Evolutionary conservation across 2,888 invertebrate species (phyloP).

Genomic region (Sepioteuthis lessoniana): DNA sequence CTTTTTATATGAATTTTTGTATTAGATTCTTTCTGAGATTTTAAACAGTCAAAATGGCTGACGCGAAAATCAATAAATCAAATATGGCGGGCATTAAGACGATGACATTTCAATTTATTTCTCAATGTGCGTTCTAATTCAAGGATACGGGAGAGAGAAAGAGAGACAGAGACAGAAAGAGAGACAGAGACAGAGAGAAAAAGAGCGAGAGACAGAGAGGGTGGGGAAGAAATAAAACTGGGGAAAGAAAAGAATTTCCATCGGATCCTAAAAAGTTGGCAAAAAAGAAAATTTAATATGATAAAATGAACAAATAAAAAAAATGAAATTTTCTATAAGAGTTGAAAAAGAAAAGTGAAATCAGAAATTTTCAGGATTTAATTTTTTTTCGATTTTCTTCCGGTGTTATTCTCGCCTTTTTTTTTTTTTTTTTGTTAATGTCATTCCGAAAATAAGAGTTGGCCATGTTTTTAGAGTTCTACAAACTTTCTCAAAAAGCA

Average conservation of each 20-base stretch:
- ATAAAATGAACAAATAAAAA: not conserved
- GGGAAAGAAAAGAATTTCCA: not conserved
- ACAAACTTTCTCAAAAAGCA: too few relatives aligned
- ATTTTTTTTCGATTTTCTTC: not conserved
- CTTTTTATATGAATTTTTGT: not conserved
- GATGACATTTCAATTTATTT: constrained; percentile 33
- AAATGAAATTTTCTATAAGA: not conserved
- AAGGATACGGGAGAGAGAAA: not conserved
- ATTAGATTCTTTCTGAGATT: not conserved
- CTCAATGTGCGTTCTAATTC: not conserved
- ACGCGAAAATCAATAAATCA: not conserved
- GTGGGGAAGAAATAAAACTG: too few relatives aligned
- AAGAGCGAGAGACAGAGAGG: too few relatives aligned
- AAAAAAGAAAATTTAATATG: not conserved
- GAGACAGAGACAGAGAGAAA: too few relatives aligned
- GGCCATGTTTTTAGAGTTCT: too few relatives aligned
- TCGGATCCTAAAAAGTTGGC: not conserved
- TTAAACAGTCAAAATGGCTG: not conserved
- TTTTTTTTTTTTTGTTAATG: too few relatives aligned
- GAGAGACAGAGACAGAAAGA: not conserved
- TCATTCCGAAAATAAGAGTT: too few relatives aligned
- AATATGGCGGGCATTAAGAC: not conserved
- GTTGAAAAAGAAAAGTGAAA: too few relatives aligned
- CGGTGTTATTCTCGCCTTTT: not conserved
- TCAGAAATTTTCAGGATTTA: too few relatives aligned